phyloP scores from a whole-genome alignment of 1,140 invertebrate genomes.

The Ylistrum balloti region DNA sequence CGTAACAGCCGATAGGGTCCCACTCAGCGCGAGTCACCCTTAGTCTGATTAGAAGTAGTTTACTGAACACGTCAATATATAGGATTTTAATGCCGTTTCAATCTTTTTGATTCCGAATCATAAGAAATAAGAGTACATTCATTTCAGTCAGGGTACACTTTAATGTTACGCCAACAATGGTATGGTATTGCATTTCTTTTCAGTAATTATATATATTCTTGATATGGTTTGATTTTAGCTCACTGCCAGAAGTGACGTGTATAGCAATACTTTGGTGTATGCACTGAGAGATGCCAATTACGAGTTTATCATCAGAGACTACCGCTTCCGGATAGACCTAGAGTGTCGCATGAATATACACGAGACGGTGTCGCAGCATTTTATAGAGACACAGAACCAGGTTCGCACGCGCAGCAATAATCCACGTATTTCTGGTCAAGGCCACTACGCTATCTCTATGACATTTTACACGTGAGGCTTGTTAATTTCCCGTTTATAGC shows the following conservation, averaged over 20 bases:
- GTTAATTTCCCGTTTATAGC: no score
- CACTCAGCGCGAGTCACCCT: no score
- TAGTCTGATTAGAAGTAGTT: no score
- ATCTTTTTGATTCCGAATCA: no score
- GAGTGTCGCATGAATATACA: background rate
- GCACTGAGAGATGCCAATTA: background rate
- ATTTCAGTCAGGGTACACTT: no score
- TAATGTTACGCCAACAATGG: no score
- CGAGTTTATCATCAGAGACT: background rate
- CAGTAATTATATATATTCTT: no score
- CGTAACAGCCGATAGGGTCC: no score
- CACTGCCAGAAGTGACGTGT: background rate
- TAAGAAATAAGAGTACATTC: no score
- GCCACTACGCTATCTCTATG: slow-evolving; percentile 49
- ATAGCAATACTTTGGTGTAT: background rate
- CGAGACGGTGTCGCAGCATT: background rate
- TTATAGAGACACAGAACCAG: slow-evolving; percentile 15
- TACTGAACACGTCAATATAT: no score
- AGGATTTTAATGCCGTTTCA: no score
- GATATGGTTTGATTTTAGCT: background rate
- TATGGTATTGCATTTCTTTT: no score
- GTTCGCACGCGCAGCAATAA: background rate
- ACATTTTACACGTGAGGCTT: background rate
- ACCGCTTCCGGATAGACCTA: background rate
- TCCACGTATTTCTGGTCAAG: background rate